Base-by-base conservation (phyloP, 2,797 vertebrate genomes). In the Phylloscopus collybita region DNA sequence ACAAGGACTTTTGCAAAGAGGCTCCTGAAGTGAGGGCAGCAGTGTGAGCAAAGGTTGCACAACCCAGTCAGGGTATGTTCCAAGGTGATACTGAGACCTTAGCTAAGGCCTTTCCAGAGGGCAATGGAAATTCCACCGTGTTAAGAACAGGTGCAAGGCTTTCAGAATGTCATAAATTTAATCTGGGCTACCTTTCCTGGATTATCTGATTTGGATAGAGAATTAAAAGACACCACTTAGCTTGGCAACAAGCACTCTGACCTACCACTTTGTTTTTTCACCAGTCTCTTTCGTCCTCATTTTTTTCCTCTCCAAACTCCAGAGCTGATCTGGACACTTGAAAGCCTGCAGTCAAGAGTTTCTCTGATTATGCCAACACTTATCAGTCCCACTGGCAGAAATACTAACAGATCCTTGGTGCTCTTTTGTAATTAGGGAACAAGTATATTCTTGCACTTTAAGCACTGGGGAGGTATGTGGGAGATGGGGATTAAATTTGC, bases 341-440 rank as follows among this genome's bases (percentile, higher is more conserved):
- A 87, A 85, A 95, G 16, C 17, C 30, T 93, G 29, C 47, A 90
- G 82, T 86, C 84, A 94, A 87, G 86, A 40, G 54, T 51, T 89
- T 80, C 57, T 64, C 91, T 92, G 89, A 79, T 92, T 84, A 81
- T 86, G 66, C 62, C 76, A 92, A 76, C 82, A 86, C 32, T 89
- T 66, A 90, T 62, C 62, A 70, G 61, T 66, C 70, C 59, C 67
- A 78, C 82, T 72, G 75, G 73, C 49, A 95, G 59, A 86, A 90
- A 47, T 44, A 72, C 21, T 78, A 85, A 75, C 36, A 88, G 59
- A 81, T 62, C 36, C 40, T 84, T 38, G 62, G 32, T 81, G 82
- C 18, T 92, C 53, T 86, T 93, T 88, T 90, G 76, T 87, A 94
- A 83, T 86, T 91, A 95, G 51, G 36, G n/a, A 89, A 79, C 62